Percentiles rank a stretch among this genome's conserved stretches.
These are phyloP conservation scores for Amblyopsis hoosieri DNA, from an alignment of 2,797 vertebrate genomes.

Conservation along the genomic window DNA sequence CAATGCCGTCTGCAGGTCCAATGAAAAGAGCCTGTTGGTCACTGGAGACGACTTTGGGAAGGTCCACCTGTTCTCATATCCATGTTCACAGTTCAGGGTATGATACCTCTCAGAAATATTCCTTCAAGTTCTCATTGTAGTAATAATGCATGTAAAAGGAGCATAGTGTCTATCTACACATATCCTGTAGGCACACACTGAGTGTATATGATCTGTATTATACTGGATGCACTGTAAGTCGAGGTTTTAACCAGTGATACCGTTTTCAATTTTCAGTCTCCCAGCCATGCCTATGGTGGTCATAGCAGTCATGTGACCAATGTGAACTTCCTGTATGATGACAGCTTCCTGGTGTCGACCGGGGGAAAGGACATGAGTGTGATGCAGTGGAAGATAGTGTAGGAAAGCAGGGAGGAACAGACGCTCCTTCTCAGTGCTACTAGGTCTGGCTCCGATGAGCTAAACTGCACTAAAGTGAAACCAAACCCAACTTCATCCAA, in stretches of 20 bases:
- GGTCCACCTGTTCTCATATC: slow-evolving; percentile 95
- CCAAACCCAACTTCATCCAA: not conserved
- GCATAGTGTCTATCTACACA: too few species aligned
- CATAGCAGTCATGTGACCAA: slow-evolving; percentile 99
- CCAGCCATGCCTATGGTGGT: slow-evolving; percentile 89
- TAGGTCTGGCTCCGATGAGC: slow-evolving; percentile 14
- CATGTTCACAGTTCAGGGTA: slow-evolving; percentile 95
- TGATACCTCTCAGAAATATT: slow-evolving; percentile 28
- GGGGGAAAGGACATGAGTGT: slow-evolving; percentile 98
- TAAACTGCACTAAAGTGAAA: slow-evolving; percentile 33
- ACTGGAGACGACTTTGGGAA: slow-evolving; percentile 99
- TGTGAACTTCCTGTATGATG: slow-evolving; percentile 90
- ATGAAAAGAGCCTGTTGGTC: slow-evolving; percentile 85
- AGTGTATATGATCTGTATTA: not conserved
- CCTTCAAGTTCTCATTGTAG: too few species aligned
- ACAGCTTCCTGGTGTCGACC: slow-evolving; percentile 93
- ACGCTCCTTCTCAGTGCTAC: slow-evolving; percentile 26
- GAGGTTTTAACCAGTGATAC: not conserved
- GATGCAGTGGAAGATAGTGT: slow-evolving; percentile 97
- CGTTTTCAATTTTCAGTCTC: slow-evolving; percentile 79
- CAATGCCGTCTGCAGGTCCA: slow-evolving; percentile 89
- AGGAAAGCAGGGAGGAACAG: slow-evolving; percentile 40
- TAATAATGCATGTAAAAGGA: too few species aligned
- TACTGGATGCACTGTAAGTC: not conserved
- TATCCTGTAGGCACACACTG: too few species aligned